phyloP scores from a whole-genome alignment of 2,797 vertebrate species.

The Hipposideros larvatus region DNA sequence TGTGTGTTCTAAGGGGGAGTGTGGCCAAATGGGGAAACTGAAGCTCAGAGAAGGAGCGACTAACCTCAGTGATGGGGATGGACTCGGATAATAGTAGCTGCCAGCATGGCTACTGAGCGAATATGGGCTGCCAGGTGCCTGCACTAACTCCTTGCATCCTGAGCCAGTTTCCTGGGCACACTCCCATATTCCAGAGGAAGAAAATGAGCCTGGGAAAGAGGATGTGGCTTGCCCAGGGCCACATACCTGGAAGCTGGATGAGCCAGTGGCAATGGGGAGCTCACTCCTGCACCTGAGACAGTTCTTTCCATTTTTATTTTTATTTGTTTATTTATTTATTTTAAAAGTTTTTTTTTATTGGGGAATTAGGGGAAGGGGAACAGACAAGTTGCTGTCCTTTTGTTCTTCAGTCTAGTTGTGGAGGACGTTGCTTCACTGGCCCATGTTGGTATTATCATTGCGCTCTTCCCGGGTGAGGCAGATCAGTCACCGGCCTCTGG shows the following conservation, averaged over 20 bases:
- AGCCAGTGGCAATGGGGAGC: neutral
- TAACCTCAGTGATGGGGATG: too few relatives aligned
- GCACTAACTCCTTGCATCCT: neutral
- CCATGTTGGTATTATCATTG: too few relatives aligned
- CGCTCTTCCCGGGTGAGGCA: too few relatives aligned
- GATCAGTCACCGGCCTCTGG: too few relatives aligned
- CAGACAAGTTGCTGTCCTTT: too few relatives aligned
- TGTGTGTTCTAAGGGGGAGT: neutral
- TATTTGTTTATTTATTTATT: too few relatives aligned
- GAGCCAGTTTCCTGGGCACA: neutral
- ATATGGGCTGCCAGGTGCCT: too few relatives aligned
- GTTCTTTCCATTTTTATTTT: neutral
- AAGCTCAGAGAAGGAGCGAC: neutral
- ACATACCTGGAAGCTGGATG: neutral
- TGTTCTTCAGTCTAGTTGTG: too few relatives aligned
- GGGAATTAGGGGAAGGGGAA: too few relatives aligned
- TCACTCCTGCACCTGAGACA: neutral
- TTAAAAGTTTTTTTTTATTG: too few relatives aligned
- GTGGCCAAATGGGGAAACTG: conserved; percentile 7
- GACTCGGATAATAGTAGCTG: accelerated
- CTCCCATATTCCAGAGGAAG: neutral
- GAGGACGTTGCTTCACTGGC: too few relatives aligned
- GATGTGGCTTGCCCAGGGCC: neutral
- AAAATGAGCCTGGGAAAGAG: neutral
- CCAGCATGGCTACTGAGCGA: accelerated